Base-by-base conservation (phyloP, 1,140 invertebrate genomes). In the Bombus turneri region DNA sequence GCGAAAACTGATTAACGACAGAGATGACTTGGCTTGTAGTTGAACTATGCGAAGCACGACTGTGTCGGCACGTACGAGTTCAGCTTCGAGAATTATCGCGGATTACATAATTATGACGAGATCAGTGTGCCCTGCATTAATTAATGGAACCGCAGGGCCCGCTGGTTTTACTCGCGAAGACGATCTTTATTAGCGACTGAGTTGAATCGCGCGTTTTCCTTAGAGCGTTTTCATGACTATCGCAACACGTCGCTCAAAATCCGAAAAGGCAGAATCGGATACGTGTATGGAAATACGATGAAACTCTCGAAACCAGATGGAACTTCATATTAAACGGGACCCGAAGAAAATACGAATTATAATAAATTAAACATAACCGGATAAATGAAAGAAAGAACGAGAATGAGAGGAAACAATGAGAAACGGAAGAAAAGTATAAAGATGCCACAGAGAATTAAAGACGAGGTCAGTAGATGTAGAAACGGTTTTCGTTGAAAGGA, bases 61-160 rank as follows among this genome's bases (percentile, higher is more conserved):
- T 72, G 39, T 41, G 68, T 72, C 25, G 82, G 66, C 74, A 80
- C 66, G 77, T 73, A 64, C 83, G 66, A 34, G 6, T 66, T 53
- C 31, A 5, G 41, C 68, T 34, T 39, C 15, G 25, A 34, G 53
- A 85, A 80, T 85, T 85, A 85, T 80, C 68, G 68, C 41, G 39
- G 39, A 79, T 80, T 77, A 47, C 76, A 53, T 73, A 85, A 85
- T 85, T 80, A 64, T 72, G 57, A 57, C 41, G 41, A 39, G 59
- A 85, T 73, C 77, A 64, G 34, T 80, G 83, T 79, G 66, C n/a
- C 37, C 53, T 31, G 83, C 39, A 64, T 80, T 64, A 66, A 85
- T 80, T 85, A 85, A 39, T 39, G 68, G 43, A 28, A 3, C 12
- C 34, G 15, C 22, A 3, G 31, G 53, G 22, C 28, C 39, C n/a